Percentiles rank a stretch among this genome's conserved stretches.
phyloP scores from a whole-genome alignment of 2,888 invertebrate species.

The Phengaris arion region DNA sequence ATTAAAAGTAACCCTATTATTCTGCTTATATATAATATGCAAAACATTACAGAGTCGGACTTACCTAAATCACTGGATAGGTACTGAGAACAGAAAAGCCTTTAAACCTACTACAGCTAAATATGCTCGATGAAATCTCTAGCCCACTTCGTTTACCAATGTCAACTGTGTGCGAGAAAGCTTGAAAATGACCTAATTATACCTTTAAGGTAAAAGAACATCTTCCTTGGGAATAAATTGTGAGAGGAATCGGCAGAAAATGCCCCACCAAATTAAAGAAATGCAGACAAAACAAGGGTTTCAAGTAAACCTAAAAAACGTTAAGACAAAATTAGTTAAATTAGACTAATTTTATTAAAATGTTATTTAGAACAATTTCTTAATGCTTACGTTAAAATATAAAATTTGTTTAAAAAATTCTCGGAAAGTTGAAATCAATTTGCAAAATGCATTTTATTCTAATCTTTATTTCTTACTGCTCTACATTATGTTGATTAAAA shows the following conservation, averaged over 20 bases:
- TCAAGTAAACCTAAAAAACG: neutral
- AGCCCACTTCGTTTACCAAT: conserved; percentile 11
- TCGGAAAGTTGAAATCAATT: conserved; percentile 5
- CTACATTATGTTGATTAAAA: conserved; percentile 25
- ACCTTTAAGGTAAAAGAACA: neutral
- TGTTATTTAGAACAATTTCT: neutral
- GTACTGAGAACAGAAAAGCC: neutral
- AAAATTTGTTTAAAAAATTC: neutral
- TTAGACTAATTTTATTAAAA: neutral
- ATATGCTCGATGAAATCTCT: conserved; percentile 17
- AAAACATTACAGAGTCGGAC: neutral
- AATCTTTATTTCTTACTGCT: conserved; percentile 5
- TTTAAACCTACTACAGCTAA: conserved; percentile 7
- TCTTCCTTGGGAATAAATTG: neutral
- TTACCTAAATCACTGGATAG: neutral
- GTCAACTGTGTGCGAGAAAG: conserved; percentile 9
- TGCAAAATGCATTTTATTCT: conserved; percentile 14
- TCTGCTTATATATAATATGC: too few relatives aligned
- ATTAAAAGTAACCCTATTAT: too few relatives aligned
- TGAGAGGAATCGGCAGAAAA: neutral
- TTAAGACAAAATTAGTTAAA: too few relatives aligned
- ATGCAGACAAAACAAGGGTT: neutral
- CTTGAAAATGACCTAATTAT: conserved; percentile 22
- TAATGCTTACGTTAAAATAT: neutral
- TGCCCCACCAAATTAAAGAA: neutral